Base-by-base conservation (phyloP, 2,113 vertebrate genomes). In the Sturnira hondurensis region DNA sequence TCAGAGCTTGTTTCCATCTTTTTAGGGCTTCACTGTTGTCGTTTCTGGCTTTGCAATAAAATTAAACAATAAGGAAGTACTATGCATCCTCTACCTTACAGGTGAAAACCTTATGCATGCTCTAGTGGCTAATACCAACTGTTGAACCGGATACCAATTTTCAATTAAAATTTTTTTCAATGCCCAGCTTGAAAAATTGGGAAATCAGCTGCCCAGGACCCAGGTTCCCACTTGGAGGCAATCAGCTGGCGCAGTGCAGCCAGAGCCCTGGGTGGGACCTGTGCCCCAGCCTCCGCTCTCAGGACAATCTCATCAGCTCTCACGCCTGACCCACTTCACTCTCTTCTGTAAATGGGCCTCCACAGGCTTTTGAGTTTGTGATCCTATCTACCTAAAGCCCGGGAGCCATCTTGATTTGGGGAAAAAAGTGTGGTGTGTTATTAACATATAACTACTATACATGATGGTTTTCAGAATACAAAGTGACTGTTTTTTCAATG, bases 41-140 rank as follows among this genome's bases (percentile, higher is more conserved):
- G 9, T 80, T 88, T 93, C 45, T 73, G n/a, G 38, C 43, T 94
- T 81, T n/a, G 41, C 76, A 87, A 88, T 77, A 4, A 94, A 97
- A 94, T 38, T 33, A 65, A 65, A 41, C 26, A 76, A 63, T 54
- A 70, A 71, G 88, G 38, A 36, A 71, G 1, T 26, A 0, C 7
- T 36, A 13, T 36, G 5, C 6, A 63, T 28, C 33, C 13, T 58
- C 47, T 13, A 7, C 13, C 20, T 77, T 36, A 50, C 6, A 84
- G n/a, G 43, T 19, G 85, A 86, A 81, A 68, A 2, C 7, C 26
- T 14, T 20, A 16, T 17, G 13, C 33, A 2, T 36, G 17, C 33
- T 71, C 61, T n/a, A 11, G 19, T 47, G 3, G 15, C n/a, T 38
- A 11, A 54, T 19, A 47, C 14, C 77, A 84, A 67, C 13, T 22